Evolutionary conservation across 2,888 invertebrate species (phyloP).

Genomic region (Sepioteuthis lessoniana): DNA sequence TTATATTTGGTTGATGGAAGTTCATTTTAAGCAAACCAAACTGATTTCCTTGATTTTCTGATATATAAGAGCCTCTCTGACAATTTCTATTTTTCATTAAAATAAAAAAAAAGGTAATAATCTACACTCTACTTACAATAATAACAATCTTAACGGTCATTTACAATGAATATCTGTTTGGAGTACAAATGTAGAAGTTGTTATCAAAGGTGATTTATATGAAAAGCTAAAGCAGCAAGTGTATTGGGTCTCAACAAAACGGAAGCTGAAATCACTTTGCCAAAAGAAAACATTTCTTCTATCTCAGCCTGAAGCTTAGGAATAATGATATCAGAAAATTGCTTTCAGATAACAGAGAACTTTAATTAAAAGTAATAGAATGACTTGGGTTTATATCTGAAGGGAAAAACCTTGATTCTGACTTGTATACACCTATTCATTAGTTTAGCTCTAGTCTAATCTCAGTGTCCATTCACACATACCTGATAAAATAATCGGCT

Average conservation of each 20-base stretch:
- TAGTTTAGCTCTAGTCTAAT: too few relatives aligned
- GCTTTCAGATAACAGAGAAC: background rate
- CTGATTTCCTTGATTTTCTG: background rate
- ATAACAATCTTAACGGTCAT: background rate
- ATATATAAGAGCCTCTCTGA: too few relatives aligned
- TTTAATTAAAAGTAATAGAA: slow-evolving; percentile 23
- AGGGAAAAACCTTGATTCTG: background rate
- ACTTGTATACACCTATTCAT: too few relatives aligned
- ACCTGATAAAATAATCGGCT: background rate
- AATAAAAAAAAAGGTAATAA: background rate
- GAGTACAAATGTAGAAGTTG: background rate
- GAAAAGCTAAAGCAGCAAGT: background rate
- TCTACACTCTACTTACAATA: background rate
- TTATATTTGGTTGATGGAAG: background rate
- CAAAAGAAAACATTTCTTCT: background rate
- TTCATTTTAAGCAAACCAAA: background rate
- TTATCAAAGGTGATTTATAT: background rate
- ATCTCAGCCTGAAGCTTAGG: background rate
- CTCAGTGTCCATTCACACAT: background rate
- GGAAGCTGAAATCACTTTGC: background rate
- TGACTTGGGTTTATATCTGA: background rate
- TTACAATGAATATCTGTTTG: background rate
- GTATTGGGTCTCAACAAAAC: background rate
- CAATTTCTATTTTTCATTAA: too few relatives aligned
- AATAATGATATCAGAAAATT: slow-evolving; percentile 9